phyloP scores from a whole-genome alignment of 2,113 vertebrate genomes.

The Polypterus senegalus region DNA sequence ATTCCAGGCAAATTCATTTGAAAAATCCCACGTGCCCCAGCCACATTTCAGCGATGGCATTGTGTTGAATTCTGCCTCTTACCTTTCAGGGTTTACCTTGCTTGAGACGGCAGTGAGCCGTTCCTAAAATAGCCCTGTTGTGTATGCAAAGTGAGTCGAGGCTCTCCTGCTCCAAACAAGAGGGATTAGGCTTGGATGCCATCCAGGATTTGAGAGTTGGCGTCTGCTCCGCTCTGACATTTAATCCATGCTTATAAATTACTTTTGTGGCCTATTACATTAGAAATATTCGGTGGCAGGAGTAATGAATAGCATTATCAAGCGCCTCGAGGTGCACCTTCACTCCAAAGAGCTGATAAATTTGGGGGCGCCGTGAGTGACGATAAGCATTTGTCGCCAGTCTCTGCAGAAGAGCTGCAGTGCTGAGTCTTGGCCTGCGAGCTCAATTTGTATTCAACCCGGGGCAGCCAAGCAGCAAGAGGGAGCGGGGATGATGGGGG shows the following conservation, averaged over 20 bases:
- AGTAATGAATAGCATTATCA: slow-evolving; percentile 5
- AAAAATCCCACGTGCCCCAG: too few species aligned
- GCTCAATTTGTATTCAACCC: too few species aligned
- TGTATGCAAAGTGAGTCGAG: neutral
- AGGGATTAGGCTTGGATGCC: neutral
- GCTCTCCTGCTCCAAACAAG: neutral
- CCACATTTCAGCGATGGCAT: too few species aligned
- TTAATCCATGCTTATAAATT: slow-evolving; percentile 3
- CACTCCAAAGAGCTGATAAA: neutral
- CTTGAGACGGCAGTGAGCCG: neutral
- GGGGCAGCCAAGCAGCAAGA: too few species aligned
- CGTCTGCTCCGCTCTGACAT: slow-evolving; percentile 2
- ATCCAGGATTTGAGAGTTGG: neutral
- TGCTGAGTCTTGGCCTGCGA: too few species aligned
- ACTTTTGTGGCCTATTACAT: neutral
- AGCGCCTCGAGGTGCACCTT: neutral
- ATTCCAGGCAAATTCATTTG: too few species aligned
- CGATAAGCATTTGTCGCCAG: neutral
- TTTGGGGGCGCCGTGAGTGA: neutral
- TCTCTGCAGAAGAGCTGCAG: too few species aligned
- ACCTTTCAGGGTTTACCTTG: neutral
- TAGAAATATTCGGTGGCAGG: neutral
- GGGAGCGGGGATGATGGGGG: too few species aligned
- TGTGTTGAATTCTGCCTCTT: too few species aligned
- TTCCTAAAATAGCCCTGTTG: neutral